phyloP scores from a whole-genome alignment of 2,888 invertebrate species.

The Scotopteryx bipunctaria region DNA sequence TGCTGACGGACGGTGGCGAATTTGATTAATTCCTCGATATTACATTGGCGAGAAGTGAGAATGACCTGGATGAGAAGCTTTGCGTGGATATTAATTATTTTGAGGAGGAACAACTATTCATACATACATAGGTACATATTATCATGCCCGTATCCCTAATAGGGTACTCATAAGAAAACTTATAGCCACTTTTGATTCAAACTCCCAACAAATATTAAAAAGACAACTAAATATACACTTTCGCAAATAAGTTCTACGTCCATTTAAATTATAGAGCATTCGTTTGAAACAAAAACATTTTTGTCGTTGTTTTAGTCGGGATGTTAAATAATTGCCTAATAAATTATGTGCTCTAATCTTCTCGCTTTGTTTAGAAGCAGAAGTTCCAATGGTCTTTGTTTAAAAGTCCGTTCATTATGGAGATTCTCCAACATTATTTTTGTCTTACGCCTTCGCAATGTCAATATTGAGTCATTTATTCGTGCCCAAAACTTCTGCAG shows the following conservation, averaged over 20 bases:
- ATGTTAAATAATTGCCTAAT: constrained; percentile 45
- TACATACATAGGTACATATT: too few relatives aligned
- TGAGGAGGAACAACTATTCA: too few relatives aligned
- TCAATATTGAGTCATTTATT: neutral
- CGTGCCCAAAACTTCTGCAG: neutral
- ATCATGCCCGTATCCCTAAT: too few relatives aligned
- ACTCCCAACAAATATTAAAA: too few relatives aligned
- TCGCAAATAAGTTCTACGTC: neutral
- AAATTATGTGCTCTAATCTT: constrained; percentile 48
- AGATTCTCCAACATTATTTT: constrained; percentile 9
- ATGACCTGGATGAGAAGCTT: constrained; percentile 9
- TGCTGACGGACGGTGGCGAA: constrained; percentile 21
- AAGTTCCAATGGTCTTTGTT: constrained; percentile 39
- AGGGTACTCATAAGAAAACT: too few relatives aligned
- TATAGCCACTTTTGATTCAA: too few relatives aligned
- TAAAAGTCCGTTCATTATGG: constrained; percentile 19
- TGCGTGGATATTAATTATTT: neutral
- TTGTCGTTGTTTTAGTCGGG: constrained; percentile 35
- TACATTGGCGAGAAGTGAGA: constrained; percentile 16
- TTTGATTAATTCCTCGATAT: constrained; percentile 35
- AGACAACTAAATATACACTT: neutral
- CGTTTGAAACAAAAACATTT: constrained; percentile 34
- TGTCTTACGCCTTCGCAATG: neutral
- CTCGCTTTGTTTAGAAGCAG: constrained; percentile 41
- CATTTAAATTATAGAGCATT: neutral